These are phyloP conservation scores for Lymantria dispar DNA, from an alignment of 2,888 invertebrate species.

Conservation along the genomic window DNA sequence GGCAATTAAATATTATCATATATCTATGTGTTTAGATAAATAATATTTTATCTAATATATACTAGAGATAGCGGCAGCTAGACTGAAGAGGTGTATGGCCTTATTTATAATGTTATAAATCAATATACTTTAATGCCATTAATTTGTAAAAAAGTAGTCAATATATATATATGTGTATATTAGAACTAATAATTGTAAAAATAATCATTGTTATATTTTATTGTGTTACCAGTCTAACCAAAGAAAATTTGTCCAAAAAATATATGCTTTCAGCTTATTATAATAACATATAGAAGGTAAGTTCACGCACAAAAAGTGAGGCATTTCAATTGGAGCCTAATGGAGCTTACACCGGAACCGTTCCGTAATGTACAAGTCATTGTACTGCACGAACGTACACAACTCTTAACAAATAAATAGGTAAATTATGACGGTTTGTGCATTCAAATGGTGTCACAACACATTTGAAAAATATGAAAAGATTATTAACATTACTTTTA, in stretches of 20 bases:
- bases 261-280: too few species aligned
- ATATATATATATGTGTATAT: neutral
- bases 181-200: neutral
- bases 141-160: neutral
- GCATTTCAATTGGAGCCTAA: too few species aligned
- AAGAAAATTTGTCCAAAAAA: slow-evolving; percentile 12
- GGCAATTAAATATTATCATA: neutral
- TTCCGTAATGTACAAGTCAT: too few species aligned
- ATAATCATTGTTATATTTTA: neutral
- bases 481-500: too few species aligned
- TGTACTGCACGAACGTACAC: too few species aligned
- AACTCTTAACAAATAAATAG: too few species aligned
- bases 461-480: too few species aligned
- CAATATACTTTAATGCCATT: slow-evolving; percentile 11
- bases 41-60: slow-evolving; percentile 18
- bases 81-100: slow-evolving; percentile 10
- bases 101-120: slow-evolving; percentile 11
- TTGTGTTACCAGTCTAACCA: slow-evolving; percentile 18
- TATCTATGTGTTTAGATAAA: slow-evolving; percentile 19
- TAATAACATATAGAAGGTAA: too few species aligned
- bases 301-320: too few species aligned
- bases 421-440: too few species aligned
- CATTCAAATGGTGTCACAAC: too few species aligned
- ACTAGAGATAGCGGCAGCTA: slow-evolving; percentile 29
- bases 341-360: too few species aligned